These are phyloP conservation scores for Lerista edwardsae DNA, from an alignment of 2,797 vertebrate species.

Conservation along the genomic window DNA sequence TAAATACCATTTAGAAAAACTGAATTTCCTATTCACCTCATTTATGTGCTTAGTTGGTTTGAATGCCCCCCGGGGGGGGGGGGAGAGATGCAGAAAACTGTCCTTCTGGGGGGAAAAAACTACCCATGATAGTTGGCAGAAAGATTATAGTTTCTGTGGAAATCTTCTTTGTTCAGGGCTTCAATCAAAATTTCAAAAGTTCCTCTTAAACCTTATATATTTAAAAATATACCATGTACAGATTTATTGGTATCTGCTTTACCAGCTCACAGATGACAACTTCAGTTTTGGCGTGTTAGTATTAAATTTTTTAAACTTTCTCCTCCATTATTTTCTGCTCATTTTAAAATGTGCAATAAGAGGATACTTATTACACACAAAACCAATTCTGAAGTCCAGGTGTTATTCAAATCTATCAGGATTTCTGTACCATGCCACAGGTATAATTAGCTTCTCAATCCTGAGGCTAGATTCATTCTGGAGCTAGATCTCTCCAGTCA, in stretches of 20 bases:
- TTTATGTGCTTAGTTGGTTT: background rate
- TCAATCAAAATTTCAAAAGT: background rate
- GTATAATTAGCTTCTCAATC: no score
- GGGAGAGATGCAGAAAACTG: background rate
- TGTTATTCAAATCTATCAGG: background rate
- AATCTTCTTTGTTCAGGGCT: background rate
- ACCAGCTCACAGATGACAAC: background rate
- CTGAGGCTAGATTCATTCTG: background rate
- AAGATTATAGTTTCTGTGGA: conserved; percentile 7
- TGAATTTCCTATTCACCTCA: background rate
- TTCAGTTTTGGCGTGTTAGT: background rate
- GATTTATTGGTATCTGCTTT: background rate
- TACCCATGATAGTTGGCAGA: background rate
- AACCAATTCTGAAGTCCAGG: background rate
- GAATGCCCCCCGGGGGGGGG: background rate
- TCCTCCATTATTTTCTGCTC: background rate
- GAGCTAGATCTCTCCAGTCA: no score
- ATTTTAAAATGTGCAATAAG: background rate
- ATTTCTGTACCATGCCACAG: background rate
- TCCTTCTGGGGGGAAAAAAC: background rate
- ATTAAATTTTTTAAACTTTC: background rate
- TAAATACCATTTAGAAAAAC: background rate
- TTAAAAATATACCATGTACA: accelerated
- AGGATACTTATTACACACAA: background rate
- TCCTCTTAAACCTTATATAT: conserved; percentile 8